A percentile compares a stretch with the other conserved stretches of the same genome.
phyloP scores from a whole-genome alignment of 2,888 invertebrate species.

The Calameuta pallipes region DNA sequence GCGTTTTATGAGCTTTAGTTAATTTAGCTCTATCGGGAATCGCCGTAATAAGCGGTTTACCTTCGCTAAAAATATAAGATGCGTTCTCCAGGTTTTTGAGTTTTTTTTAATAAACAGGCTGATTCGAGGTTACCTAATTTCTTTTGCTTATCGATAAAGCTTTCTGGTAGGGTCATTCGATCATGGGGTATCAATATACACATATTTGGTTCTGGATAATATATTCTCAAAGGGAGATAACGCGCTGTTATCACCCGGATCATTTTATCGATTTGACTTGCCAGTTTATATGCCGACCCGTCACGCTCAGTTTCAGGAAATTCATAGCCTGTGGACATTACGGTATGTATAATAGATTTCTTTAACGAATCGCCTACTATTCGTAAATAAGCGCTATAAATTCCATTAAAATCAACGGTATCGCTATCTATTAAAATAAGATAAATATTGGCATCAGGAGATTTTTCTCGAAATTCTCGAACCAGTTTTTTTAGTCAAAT shows the following conservation, averaged over 20 bases:
- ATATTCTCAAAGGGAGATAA: background rate
- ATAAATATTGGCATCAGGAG: conserved; percentile 4
- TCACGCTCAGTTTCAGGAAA: background rate
- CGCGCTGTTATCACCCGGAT: background rate
- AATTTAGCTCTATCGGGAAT: conserved; percentile 1
- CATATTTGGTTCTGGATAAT: conserved; percentile 10
- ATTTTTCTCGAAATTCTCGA: background rate
- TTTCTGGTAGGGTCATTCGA: background rate
- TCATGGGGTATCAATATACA: conserved; percentile 5
- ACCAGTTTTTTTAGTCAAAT: background rate
- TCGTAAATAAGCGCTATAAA: conserved; percentile 8
- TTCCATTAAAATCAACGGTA: conserved; percentile 1
- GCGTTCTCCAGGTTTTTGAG: background rate
- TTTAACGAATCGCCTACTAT: background rate
- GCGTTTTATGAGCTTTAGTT: too few species aligned
- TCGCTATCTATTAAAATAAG: conserved; percentile 2
- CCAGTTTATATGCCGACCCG: background rate
- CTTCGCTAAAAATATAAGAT: conserved; percentile 1
- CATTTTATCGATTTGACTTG: conserved; percentile 2
- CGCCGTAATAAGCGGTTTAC: background rate
- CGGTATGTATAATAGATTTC: background rate
- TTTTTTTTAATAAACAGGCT: background rate
- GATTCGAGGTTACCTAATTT: conserved; percentile 1
- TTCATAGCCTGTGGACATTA: conserved; percentile 7
- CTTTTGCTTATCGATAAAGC: background rate